Conservation (phyloP, 2,797 vertebrate genomes). For the Xenops minutus region DNA sequence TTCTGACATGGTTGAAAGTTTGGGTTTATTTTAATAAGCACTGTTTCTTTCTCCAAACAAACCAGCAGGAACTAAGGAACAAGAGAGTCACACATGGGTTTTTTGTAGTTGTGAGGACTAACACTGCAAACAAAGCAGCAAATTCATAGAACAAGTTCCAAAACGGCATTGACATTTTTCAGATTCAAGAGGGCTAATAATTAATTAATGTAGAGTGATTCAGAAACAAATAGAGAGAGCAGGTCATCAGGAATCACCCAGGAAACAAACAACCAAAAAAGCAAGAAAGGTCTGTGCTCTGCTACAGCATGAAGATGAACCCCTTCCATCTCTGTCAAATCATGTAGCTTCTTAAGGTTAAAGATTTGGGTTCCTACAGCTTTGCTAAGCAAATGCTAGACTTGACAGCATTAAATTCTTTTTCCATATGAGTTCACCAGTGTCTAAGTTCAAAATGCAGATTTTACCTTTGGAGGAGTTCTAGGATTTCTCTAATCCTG, state of each 20-base stretch:
- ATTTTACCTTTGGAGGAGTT: neutral
- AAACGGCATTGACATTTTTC: neutral
- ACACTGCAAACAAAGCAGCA: neutral
- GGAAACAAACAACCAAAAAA: neutral
- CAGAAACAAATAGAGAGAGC: neutral
- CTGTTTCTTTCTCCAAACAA: neutral
- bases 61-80: neutral
- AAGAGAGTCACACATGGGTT: neutral
- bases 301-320: neutral
- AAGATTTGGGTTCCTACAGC: neutral
- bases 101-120: neutral
- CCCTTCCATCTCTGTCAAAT: neutral
- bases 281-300: neutral
- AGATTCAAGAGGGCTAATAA: neutral
- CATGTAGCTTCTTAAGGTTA: neutral
- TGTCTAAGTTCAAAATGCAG: neutral
- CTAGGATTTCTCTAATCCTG: neutral
- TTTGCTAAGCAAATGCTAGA: neutral
- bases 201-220: neutral
- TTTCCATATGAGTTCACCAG: neutral
- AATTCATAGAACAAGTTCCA: neutral
- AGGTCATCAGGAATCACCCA: neutral
- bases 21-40: neutral
- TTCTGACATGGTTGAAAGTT: neutral
- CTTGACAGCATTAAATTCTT: neutral